Conservation (phyloP, 2,888 invertebrate genomes). For the Cryptus armator region DNA sequence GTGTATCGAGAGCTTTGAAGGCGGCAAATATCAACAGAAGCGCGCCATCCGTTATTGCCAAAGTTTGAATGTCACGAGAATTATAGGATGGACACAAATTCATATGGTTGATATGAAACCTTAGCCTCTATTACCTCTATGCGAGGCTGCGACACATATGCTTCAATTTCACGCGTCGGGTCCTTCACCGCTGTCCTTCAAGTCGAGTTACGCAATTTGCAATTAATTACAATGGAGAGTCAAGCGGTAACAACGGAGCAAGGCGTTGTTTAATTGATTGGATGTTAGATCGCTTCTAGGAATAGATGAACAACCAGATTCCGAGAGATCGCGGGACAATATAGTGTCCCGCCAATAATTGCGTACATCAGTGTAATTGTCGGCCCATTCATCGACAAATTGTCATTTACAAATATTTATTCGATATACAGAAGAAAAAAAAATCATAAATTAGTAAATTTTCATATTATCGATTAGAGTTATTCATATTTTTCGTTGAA, state of each 20-base stretch:
- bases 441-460: not conserved
- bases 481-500: too few relatives aligned
- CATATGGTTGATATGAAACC: not conserved
- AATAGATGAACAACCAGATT: not conserved
- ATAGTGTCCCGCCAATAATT: not conserved
- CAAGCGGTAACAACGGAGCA: not conserved
- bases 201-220: not conserved
- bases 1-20: not conserved
- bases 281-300: conserved; percentile 7
- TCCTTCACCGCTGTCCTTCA: not conserved
- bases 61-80: not conserved
- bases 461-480: too few relatives aligned
- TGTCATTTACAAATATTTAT: not conserved
- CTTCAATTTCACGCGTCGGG: conserved; percentile 4
- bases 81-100: not conserved
- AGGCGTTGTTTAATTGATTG: not conserved
- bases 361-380: not conserved
- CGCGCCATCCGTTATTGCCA: too few relatives aligned
- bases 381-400: too few relatives aligned
- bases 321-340: not conserved
- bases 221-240: conserved; percentile 2
- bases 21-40: not conserved
- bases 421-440: not conserved
- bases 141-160: not conserved
- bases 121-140: not conserved